A percentile compares a stretch with the other conserved stretches of the same genome.
Conservation (phyloP, 1,140 invertebrate species). For the Drosophila pruinosa region DNA sequence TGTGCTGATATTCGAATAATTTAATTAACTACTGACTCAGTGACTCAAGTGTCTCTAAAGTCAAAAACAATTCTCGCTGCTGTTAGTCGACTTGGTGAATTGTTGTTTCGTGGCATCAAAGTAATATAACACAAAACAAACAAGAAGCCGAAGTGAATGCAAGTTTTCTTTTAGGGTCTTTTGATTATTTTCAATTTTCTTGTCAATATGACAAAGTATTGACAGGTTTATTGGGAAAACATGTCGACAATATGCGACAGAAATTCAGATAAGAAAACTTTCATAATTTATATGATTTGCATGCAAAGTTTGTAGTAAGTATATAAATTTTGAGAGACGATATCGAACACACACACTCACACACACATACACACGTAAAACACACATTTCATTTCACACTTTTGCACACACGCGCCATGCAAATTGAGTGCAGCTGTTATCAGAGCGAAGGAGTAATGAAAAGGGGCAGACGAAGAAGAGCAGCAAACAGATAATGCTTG, state of each 20-base stretch:
- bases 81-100: neutral
- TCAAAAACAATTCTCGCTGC: neutral
- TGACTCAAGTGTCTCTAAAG: neutral
- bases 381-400: constrained; percentile 53
- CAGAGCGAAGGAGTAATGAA: constrained; percentile 46
- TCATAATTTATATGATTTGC: constrained; percentile 74
- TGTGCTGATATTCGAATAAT: too few species aligned
- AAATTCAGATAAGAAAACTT: constrained; percentile 70
- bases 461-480: constrained; percentile 32
- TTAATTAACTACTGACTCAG: too few species aligned
- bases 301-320: constrained; percentile 47
- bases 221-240: constrained; percentile 53
- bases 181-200: constrained; percentile 37
- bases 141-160: neutral
- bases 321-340: constrained; percentile 52
- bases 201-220: constrained; percentile 50
- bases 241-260: constrained; percentile 53
- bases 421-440: constrained; percentile 78
- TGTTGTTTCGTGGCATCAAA: neutral
- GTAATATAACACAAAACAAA: neutral
- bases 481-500: constrained; percentile 71
- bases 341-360: constrained; percentile 14
- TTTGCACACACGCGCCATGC: constrained; percentile 57
- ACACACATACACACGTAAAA: neutral
- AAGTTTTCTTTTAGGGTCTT: constrained; percentile 11